Evolutionary conservation across 2,113 vertebrate species (phyloP), one percentile per base, ranked within the genome.

Genomic region (Myrmophylax atrothorax): DNA sequence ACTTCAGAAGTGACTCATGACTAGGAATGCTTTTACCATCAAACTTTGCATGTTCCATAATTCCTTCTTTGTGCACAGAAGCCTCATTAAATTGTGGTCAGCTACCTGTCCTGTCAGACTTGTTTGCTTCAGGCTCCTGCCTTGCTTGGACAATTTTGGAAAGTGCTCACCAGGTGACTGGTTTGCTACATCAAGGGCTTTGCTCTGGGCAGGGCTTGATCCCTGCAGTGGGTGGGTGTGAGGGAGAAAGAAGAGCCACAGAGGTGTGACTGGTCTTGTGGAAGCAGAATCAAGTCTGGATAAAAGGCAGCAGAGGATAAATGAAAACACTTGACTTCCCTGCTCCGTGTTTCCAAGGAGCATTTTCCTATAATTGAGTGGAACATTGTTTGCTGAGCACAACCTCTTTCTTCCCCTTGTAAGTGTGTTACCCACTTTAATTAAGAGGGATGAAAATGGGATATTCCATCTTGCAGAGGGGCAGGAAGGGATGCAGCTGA

Each of bases 401-500:
- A 89, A 92, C 86, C 91, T 86, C 93, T 88, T 42, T 52, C 80
- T 93, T 96, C 81, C 73, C 81, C 67, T 73, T 92, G 53, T 59
- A 52, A 89, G 56, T 26, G 70, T 91, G 89, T 60, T 87, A 47
- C 92, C 84, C 73, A 10, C 74, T 89, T 87, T 86, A 91, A 95
- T 95, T 81, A 91, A 89, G 90, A 89, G 69, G 80, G 78, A 52
- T 93, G 84, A 49, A 88, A 95, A 87, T 14, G 76, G 87, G 60
- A 49, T 87, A 59, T 83, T 93, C 81, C 84, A 52, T 77, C 85
- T 29, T 85, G 70, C 90, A 28, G 84, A 94, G 90, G 77, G 68
- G 89, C 74, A 96, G 91, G 69, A 89, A 60, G 87, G 86, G 78
- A 7, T 14, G 3, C 96, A 97, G 94, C 96, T 96, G 95, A 84